Conservation (phyloP, 2,797 vertebrate species). For the Neomorphus geoffroyi region DNA sequence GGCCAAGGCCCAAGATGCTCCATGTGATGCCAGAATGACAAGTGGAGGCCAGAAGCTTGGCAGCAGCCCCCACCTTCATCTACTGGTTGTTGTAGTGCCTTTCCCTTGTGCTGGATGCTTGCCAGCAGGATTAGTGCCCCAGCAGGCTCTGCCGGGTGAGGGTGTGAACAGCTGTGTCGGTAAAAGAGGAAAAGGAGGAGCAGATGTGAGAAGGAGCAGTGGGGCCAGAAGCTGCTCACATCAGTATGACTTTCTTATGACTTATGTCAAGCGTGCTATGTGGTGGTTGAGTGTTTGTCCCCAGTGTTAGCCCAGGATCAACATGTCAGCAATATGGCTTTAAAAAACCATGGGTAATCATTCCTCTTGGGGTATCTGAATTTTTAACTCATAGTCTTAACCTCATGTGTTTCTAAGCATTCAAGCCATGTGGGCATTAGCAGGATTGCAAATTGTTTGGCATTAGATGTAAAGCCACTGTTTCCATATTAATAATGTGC, state of each 20-base stretch:
- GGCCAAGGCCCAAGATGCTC: neutral
- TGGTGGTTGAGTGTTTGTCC: neutral
- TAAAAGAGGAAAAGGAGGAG: neutral
- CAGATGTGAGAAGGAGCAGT: neutral
- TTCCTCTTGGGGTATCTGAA: neutral
- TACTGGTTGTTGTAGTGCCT: neutral
- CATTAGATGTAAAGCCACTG: neutral
- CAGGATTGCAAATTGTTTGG: neutral
- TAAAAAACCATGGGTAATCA: accelerated
- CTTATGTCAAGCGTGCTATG: neutral
- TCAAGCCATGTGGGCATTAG: neutral
- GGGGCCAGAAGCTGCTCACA: neutral
- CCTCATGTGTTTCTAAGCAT: neutral
- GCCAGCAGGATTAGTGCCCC: neutral
- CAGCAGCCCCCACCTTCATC: neutral
- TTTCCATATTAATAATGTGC: neutral
- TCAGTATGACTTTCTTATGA: neutral
- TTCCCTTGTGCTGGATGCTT: neutral
- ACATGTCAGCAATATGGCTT: accelerated
- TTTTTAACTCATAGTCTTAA: neutral
- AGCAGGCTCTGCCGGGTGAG: accelerated
- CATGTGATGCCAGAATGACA: neutral
- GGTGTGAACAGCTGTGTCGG: no score
- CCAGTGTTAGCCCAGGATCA: neutral
- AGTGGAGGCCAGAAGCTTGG: no score